Evolutionary conservation across 2,113 vertebrate genomes (phyloP).

Genomic region (Poecile atricapillus): DNA sequence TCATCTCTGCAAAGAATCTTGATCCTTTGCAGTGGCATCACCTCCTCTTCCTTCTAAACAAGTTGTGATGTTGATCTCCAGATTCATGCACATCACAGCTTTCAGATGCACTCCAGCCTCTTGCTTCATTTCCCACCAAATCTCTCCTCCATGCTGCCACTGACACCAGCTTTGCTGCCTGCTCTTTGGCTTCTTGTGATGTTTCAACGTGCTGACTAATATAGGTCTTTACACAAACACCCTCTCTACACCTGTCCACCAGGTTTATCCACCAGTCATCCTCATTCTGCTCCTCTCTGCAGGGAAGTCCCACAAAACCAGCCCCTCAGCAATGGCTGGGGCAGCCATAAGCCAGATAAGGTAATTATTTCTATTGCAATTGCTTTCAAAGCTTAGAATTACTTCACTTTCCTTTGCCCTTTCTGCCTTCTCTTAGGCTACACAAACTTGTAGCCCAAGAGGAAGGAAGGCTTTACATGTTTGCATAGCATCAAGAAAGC

Average conservation of each 20-base stretch:
- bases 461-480: not conserved
- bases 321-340: not conserved
- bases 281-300: not conserved
- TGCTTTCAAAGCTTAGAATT: not conserved
- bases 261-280: not conserved
- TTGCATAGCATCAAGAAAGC: not conserved
- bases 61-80: fast-evolving
- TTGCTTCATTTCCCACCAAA: not conserved
- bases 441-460: not conserved
- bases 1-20: not conserved
- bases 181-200: not conserved
- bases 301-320: not conserved
- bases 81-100: fast-evolving
- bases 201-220: not conserved
- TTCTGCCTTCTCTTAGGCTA: not conserved
- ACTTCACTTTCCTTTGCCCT: not conserved
- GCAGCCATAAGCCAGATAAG: not conserved
- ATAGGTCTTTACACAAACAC: not conserved
- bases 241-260: not conserved
- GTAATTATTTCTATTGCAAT: not conserved
- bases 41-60: not conserved
- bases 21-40: not conserved
- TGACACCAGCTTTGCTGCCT: not conserved
- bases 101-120: not conserved
- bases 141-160: not conserved